These are phyloP conservation scores for Palaemon carinicauda DNA, from an alignment of 1,140 invertebrate species.

Conservation along the genomic window DNA sequence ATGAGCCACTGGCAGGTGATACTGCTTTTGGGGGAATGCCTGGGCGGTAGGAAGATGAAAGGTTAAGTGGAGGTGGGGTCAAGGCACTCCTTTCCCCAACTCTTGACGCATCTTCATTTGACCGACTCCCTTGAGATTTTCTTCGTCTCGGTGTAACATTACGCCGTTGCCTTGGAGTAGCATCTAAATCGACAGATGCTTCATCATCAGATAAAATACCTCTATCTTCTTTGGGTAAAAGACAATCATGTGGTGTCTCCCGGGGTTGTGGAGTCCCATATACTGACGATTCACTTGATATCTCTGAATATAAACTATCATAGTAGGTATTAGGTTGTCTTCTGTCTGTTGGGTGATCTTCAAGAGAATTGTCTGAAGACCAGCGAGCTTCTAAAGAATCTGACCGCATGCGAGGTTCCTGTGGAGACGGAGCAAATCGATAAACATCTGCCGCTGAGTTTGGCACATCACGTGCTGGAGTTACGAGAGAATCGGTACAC, in stretches of 20 bases:
- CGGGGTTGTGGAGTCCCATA: slow-evolving; percentile 39
- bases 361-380: slow-evolving; percentile 52
- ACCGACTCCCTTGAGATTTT: slow-evolving; percentile 36
- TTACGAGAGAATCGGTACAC: slow-evolving; percentile 47
- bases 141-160: slow-evolving; percentile 24
- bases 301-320: slow-evolving; percentile 46
- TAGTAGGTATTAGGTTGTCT: slow-evolving; percentile 22
- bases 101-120: slow-evolving; percentile 1
- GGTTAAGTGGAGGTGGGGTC: slow-evolving; percentile 21
- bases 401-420: slow-evolving; percentile 38
- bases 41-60: slow-evolving; percentile 26
- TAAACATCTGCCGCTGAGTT: slow-evolving; percentile 38
- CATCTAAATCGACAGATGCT: slow-evolving; percentile 45
- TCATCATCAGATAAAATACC: slow-evolving; percentile 44
- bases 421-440: slow-evolving; percentile 29
- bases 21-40: slow-evolving; percentile 22
- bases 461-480: slow-evolving; percentile 30
- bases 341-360: slow-evolving; percentile 24
- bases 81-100: slow-evolving; percentile 41
- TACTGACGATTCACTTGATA: slow-evolving; percentile 47
- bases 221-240: slow-evolving; percentile 35
- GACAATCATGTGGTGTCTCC: not conserved
- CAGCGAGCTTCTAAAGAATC: slow-evolving; percentile 48
- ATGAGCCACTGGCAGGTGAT: slow-evolving; percentile 31
- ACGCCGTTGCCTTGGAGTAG: slow-evolving; percentile 10